Percentiles rank a stretch among this genome's conserved stretches.
Evolutionary conservation across 2,113 vertebrate species (phyloP).

Genomic region (Athene noctua): DNA sequence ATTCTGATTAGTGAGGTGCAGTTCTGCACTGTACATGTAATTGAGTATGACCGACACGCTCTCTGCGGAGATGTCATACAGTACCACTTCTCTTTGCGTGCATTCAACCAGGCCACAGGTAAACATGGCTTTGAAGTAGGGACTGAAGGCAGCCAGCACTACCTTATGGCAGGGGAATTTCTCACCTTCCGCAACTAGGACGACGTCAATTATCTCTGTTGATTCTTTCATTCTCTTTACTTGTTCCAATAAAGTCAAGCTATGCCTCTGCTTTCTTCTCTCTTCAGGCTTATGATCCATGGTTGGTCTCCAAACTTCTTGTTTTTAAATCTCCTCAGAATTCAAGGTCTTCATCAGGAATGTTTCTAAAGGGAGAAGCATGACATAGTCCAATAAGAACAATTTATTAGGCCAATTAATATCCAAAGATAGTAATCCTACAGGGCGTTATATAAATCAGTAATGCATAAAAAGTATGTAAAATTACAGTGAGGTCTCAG

Average conservation of each 20-base stretch:
- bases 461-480: background rate
- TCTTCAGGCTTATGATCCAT: conserved; percentile 79
- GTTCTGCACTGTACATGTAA: conserved; percentile 88
- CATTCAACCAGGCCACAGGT: conserved; percentile 92
- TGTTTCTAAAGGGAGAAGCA: conserved; percentile 43
- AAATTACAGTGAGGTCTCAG: background rate
- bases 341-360: background rate
- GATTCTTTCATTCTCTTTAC: conserved; percentile 86
- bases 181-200: conserved; percentile 88
- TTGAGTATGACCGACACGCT: conserved; percentile 83
- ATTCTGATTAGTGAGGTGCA: conserved; percentile 80
- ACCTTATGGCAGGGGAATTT: conserved; percentile 91
- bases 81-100: conserved; percentile 79
- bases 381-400: background rate
- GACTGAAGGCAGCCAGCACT: conserved; percentile 92
- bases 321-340: background rate
- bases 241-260: conserved; percentile 81
- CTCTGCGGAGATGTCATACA: conserved; percentile 84
- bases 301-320: background rate
- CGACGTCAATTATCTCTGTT: conserved; percentile 86
- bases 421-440: background rate
- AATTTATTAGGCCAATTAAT: background rate
- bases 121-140: conserved; percentile 96
- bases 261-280: conserved; percentile 74
- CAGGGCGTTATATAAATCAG: background rate